Base-by-base conservation (phyloP, 2,797 vertebrate genomes). In the Gambelia wislizenii region DNA sequence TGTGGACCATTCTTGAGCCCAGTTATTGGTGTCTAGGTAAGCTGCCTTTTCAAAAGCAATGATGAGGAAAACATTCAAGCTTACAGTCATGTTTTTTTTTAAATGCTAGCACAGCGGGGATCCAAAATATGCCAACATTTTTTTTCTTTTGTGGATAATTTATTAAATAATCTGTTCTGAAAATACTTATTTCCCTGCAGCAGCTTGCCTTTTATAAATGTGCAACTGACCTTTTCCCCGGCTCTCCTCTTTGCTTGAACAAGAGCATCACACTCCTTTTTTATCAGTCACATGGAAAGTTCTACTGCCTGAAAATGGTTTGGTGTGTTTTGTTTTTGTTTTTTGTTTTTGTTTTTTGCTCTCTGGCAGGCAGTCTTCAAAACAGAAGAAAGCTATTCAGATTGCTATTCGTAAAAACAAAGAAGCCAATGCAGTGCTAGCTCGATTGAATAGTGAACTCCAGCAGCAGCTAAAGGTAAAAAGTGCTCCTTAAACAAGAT, bases 381-480 rank as follows among this genome's bases (percentile, higher is more conserved):
- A 97, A 88, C 98, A 98, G 97, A 99, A 98, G 97, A 98, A 97
- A 94, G 98, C 98, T 93, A 98, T 99, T 97, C 99, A 99, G 94
- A 98, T 97, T 5, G 98, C 98, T 39, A 98, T 99, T 94, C 98
- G 98, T 16, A 99, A 99, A 96, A 99, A 99, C 97, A 98, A 98
- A 96, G 99, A 99, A 95, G 97, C 97, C 91, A 99, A 99, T 67
- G 98, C 98, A 0, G 98, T 99, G 87, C 95, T 99, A n/a, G 97
- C 97, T 85, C 98, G 99, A 85, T 96, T 99, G 93, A 99, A 99
- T 94, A 98, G 98, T 77, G 99, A 99, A 93, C 98, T 99, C 59
- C 99, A 99, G 67, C 99, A 99, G 96, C 98, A 99, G 92, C 97
- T 99, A 74, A 99, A 99, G 98, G 99, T 99, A 96, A 96, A 97